phyloP scores from a whole-genome alignment of 53 echinoderm and acorn worm genomes.

The Antedon mediterranea region DNA sequence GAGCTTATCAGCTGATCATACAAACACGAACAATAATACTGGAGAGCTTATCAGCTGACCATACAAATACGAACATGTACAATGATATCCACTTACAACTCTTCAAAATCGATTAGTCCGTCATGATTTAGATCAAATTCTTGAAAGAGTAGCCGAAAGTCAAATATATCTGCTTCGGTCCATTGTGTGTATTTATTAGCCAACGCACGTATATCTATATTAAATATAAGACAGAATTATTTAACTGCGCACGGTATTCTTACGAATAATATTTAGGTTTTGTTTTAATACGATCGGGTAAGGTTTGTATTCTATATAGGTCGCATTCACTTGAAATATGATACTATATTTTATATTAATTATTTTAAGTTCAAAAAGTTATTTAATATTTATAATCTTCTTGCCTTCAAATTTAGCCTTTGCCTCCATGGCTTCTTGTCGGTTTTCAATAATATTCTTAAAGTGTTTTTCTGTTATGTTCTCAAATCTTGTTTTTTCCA shows the following conservation, averaged over 20 bases:
- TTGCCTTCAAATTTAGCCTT: slow-evolving; percentile 35
- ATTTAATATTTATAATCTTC: neutral
- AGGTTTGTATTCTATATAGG: no score
- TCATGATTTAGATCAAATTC: slow-evolving; percentile 67
- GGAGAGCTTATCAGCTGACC: no score
- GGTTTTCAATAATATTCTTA: slow-evolving; percentile 17
- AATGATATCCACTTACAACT: slow-evolving; percentile 67
- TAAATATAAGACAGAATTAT: neutral
- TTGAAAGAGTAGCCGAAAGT: slow-evolving; percentile 43
- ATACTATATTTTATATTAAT: no score
- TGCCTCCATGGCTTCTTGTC: slow-evolving; percentile 33
- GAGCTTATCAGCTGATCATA: no score
- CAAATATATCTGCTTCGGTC: slow-evolving; percentile 30
- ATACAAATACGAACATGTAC: no score
- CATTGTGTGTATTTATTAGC: slow-evolving; percentile 34
- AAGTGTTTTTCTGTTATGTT: slow-evolving; percentile 47
- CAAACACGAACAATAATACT: no score
- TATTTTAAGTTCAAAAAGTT: no score
- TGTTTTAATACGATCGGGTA: no score
- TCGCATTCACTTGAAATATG: no score
- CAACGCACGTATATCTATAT: slow-evolving; percentile 34
- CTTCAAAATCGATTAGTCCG: slow-evolving; percentile 80
- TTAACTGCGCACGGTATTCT: no score
- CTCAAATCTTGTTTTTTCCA: slow-evolving; percentile 21
- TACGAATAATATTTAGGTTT: no score